Base-by-base conservation (phyloP, 2,113 vertebrate species). In the Chaetodon trifascialis region DNA sequence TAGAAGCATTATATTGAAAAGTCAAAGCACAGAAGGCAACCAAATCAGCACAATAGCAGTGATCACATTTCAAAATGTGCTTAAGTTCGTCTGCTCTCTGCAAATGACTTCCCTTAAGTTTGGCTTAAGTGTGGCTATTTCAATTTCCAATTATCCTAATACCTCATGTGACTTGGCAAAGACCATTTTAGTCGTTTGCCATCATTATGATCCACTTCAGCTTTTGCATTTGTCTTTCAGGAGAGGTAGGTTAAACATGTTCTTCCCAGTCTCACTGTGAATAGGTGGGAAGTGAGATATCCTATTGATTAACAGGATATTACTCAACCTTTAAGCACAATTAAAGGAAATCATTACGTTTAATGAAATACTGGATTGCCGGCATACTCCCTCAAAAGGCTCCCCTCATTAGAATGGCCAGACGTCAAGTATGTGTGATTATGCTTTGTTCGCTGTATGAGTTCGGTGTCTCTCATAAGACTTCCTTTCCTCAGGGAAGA, bases 341-440 rank as follows among this genome's bases (percentile, higher is more conserved):
- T 92, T 94, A 93, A 89, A 93, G 89, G 79, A 89, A 90, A 93
- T 93, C 90, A 85, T 93, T 94, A 88, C 5, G 46, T 90, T 78
- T 92, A 94, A 95, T 94, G 85, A 91, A 91, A 92, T 67, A 87
- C 47, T 69, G 82, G 44, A 82, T 49, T 74, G 78, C 62, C 70
- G 58, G 66, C 82, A 59, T 72, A 64, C 68, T 85, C 51, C 60
- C 79, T 83, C 59, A 86, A 90, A 30, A 89, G 80, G 72, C 86
- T 88, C 84, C 76, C 54, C 70, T 88, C 84, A 91, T 91, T 93
- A 92, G 49, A 75, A 58, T 75, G 21, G 47, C 46, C 75, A 54
- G 52, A 62, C 76, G 85, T 93, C 84, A 93, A 76, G 54, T 78
- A 56, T 65, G 51, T 85, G 83, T 64, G 71, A 75, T 76, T 89